These are phyloP conservation scores for Staurois parvus DNA, from an alignment of 2,797 vertebrate genomes.

Conservation along the genomic window DNA sequence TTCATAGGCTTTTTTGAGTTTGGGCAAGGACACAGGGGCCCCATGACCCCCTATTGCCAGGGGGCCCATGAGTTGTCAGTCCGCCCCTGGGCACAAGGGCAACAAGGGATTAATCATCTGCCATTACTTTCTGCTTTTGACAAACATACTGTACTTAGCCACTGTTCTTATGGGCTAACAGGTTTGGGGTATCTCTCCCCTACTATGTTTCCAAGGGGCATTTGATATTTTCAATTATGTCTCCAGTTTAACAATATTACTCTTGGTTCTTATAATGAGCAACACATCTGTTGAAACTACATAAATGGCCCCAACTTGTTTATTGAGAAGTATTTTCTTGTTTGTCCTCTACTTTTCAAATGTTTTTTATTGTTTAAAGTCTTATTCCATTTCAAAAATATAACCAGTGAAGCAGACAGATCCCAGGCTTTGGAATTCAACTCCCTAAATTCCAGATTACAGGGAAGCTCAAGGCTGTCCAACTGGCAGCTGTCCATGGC, in stretches of 20 bases:
- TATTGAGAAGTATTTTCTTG: background rate
- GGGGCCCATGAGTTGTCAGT: too few relatives aligned
- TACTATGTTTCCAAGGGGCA: background rate
- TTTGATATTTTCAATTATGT: background rate
- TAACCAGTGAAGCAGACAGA: background rate
- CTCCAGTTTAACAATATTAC: too few relatives aligned
- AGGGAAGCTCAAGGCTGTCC: constrained; percentile 25
- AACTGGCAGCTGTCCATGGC: constrained; percentile 1
- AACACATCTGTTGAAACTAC: background rate
- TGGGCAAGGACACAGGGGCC: too few relatives aligned
- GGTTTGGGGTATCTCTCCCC: too few relatives aligned
- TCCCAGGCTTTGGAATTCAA: background rate
- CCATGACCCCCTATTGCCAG: too few relatives aligned
- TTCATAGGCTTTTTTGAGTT: too few relatives aligned
- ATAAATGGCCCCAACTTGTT: background rate
- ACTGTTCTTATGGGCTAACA: too few relatives aligned
- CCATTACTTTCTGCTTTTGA: too few relatives aligned
- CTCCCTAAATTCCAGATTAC: constrained; percentile 10
- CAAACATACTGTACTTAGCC: too few relatives aligned
- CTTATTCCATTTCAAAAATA: background rate
- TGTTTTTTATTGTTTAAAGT: background rate
- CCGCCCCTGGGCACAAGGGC: too few relatives aligned
- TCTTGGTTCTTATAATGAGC: too few relatives aligned
- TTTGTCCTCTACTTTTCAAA: background rate
- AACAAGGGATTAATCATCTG: too few relatives aligned